A percentile compares a stretch with the other conserved stretches of the same genome.
These are phyloP conservation scores for Catocala sponsa DNA, from an alignment of 2,888 invertebrate species.

Conservation along the genomic window DNA sequence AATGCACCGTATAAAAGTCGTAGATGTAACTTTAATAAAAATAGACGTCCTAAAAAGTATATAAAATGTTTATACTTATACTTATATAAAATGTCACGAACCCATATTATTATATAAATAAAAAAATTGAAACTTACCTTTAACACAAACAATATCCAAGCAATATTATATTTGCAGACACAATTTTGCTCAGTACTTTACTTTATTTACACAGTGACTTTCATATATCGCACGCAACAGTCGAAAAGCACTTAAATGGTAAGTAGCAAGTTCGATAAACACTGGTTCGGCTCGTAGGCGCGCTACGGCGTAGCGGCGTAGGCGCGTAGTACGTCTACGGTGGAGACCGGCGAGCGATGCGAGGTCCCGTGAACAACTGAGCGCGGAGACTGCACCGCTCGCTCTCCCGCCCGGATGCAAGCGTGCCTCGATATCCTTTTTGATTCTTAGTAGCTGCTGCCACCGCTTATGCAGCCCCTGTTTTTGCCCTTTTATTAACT, in stretches of 20 bases:
- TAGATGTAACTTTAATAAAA: too few relatives aligned
- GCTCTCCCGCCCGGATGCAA: slow-evolving; percentile 60
- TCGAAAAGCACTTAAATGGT: slow-evolving; percentile 43
- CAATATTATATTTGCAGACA: slow-evolving; percentile 38
- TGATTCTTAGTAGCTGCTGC: slow-evolving; percentile 55
- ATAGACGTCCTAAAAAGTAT: too few relatives aligned
- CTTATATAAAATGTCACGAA: too few relatives aligned
- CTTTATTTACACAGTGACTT: slow-evolving; percentile 40
- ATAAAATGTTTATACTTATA: too few relatives aligned
- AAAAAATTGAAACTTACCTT: slow-evolving; percentile 37
- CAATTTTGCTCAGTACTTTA: slow-evolving; percentile 32
- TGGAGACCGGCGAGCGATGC: slow-evolving; percentile 57
- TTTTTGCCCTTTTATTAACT: slow-evolving; percentile 23
- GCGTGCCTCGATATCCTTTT: slow-evolving; percentile 51
- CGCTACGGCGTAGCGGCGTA: slow-evolving; percentile 53
- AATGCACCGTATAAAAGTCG: too few relatives aligned
- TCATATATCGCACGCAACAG: slow-evolving; percentile 39
- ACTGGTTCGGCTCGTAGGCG: slow-evolving; percentile 50
- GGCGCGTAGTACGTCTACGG: slow-evolving; percentile 44
- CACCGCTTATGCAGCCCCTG: slow-evolving; percentile 28
- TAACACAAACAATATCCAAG: slow-evolving; percentile 41
- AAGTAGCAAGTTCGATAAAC: slow-evolving; percentile 54
- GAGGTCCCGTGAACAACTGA: slow-evolving; percentile 71
- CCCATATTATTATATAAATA: too few relatives aligned
- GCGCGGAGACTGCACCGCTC: slow-evolving; percentile 60